phyloP scores from a whole-genome alignment of 2,113 vertebrate species.

The Onychostoma macrolepis region DNA sequence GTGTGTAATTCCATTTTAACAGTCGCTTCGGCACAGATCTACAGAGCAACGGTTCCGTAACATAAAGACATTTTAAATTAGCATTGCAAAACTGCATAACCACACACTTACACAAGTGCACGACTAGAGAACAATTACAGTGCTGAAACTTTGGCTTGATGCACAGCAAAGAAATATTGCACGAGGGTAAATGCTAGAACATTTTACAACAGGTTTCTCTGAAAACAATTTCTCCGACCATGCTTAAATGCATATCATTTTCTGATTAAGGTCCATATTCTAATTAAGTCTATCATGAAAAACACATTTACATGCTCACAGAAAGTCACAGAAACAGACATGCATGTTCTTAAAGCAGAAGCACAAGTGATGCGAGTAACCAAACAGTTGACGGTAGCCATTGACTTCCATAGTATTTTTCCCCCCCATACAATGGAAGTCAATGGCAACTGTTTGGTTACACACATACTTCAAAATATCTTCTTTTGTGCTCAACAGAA shows the following conservation, averaged over 20 bases:
- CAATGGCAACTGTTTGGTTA: too few relatives aligned
- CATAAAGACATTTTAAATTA: slow-evolving; percentile 30
- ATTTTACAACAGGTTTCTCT: neutral
- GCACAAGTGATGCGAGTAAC: neutral
- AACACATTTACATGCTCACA: neutral
- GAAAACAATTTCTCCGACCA: neutral
- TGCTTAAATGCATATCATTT: neutral
- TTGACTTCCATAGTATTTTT: neutral
- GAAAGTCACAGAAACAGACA: neutral
- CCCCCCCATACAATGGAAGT: too few relatives aligned
- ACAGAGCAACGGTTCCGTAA: slow-evolving; percentile 24
- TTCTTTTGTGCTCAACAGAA: too few relatives aligned
- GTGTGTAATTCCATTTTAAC: slow-evolving; percentile 37
- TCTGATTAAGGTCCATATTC: neutral
- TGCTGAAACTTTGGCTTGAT: slow-evolving; percentile 7
- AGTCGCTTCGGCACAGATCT: slow-evolving; percentile 18
- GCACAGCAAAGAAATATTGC: neutral
- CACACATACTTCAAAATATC: too few relatives aligned
- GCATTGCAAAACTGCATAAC: slow-evolving; percentile 20
- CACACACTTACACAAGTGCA: slow-evolving; percentile 19
- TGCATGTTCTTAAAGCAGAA: neutral
- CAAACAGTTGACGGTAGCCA: neutral
- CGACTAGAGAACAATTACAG: slow-evolving; percentile 16
- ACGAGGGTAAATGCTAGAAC: neutral
- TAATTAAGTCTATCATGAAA: neutral